Evolutionary conservation across 2,113 vertebrate species (phyloP).

Genomic region (Sciurus niger): DNA sequence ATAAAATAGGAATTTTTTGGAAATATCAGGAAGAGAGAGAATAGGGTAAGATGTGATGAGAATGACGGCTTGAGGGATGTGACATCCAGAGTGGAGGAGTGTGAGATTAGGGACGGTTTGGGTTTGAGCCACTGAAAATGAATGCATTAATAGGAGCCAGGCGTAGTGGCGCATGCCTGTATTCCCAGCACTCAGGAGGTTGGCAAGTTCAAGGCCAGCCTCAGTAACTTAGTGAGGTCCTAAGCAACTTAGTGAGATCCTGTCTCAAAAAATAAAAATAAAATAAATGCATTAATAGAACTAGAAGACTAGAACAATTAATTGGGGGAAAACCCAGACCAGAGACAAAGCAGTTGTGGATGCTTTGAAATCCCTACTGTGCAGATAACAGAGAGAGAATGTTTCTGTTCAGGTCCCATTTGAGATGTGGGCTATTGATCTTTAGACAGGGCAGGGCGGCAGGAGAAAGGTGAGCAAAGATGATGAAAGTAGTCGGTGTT

Average conservation of each 20-base stretch:
- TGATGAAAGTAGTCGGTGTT: background rate
- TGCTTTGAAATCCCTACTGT: background rate
- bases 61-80: background rate
- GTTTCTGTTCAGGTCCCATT: background rate
- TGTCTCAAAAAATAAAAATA: too few relatives aligned
- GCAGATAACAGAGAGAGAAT: background rate
- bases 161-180: too few relatives aligned
- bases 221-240: too few relatives aligned
- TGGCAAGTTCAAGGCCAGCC: too few relatives aligned
- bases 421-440: background rate
- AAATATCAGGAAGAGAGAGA: background rate
- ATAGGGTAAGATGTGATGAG: background rate
- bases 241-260: too few relatives aligned
- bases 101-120: background rate
- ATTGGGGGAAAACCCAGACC: background rate
- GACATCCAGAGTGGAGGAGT: background rate
- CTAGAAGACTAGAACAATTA: background rate
- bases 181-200: too few relatives aligned
- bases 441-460: background rate
- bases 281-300: background rate
- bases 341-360: background rate
- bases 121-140: background rate
- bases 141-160: background rate
- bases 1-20: background rate
- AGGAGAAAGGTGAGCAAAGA: background rate